Evolutionary conservation across 2,888 invertebrate species (phyloP).

Genomic region (Macrosoma leucophasiata): DNA sequence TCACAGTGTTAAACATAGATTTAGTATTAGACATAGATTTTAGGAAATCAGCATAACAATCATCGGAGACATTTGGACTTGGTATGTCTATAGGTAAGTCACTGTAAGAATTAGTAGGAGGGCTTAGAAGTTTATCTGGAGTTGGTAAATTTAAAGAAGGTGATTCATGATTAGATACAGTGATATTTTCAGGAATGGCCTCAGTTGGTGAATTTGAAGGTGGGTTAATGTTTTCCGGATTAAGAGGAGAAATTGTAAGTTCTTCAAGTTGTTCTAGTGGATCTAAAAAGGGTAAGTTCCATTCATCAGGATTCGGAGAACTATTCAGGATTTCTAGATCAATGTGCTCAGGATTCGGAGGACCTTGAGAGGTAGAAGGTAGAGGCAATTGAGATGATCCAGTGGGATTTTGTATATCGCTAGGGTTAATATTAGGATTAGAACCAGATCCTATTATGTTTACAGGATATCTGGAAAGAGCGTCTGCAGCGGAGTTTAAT

Average conservation of each 20-base stretch:
- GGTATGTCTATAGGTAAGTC: neutral
- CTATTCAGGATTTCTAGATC: neutral
- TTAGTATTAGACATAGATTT: conserved; percentile 4
- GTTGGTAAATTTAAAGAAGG: neutral
- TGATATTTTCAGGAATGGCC: neutral
- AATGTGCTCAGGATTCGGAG: neutral
- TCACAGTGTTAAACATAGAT: neutral
- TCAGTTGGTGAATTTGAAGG: neutral
- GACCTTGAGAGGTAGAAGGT: neutral
- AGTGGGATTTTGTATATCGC: neutral
- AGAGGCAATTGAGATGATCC: neutral
- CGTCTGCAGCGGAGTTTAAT: conserved; percentile 5
- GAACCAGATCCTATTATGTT: neutral
- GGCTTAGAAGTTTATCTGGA: neutral
- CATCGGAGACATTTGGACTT: conserved; percentile 1
- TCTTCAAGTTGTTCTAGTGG: conserved; percentile 1
- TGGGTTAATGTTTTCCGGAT: conserved; percentile 2
- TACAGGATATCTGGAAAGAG: neutral
- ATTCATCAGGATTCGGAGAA: neutral
- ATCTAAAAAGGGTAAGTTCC: conserved; percentile 3
- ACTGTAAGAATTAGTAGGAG: neutral
- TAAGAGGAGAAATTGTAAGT: conserved; percentile 1
- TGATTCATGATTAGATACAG: no score
- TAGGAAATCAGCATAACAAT: conserved; percentile 7
- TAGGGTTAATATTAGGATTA: neutral